phyloP scores from a whole-genome alignment of 2,888 invertebrate genomes.

The Caenorhabditis imperialis region DNA sequence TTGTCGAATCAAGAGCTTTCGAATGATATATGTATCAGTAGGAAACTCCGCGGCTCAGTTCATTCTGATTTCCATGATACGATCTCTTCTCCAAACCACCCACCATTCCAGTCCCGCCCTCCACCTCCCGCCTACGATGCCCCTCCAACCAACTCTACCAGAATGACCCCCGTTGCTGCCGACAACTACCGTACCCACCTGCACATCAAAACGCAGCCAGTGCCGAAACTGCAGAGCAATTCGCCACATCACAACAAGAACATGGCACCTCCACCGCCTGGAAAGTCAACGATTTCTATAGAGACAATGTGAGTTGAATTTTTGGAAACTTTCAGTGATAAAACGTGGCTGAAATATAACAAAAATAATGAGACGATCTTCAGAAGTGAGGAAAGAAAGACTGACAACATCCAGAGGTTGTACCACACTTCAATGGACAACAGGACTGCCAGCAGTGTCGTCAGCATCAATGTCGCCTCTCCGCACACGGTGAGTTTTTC shows the following conservation, averaged over 20 bases:
- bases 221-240: slow-evolving; percentile 7
- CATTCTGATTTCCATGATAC: too few species aligned
- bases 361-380: slow-evolving; percentile 2
- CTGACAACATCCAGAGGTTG: slow-evolving; percentile 36
- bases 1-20: too few species aligned
- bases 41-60: too few species aligned
- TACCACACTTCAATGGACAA: slow-evolving; percentile 54
- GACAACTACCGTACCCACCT: slow-evolving; percentile 53
- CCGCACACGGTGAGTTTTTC: slow-evolving; percentile 44
- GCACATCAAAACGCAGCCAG: slow-evolving; percentile 45
- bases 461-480: slow-evolving; percentile 51
- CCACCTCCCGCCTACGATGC: slow-evolving; percentile 57
- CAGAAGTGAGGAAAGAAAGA: slow-evolving; percentile 44
- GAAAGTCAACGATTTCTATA: slow-evolving; percentile 44
- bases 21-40: too few species aligned
- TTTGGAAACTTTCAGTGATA: too few species aligned
- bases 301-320: slow-evolving; percentile 42
- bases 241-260: slow-evolving; percentile 33
- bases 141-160: slow-evolving; percentile 22
- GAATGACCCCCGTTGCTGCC: slow-evolving; percentile 44
- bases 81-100: too few species aligned
- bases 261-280: slow-evolving; percentile 51
- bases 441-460: slow-evolving; percentile 44
- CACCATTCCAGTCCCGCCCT: slow-evolving; percentile 48
- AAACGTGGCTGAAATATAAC: too few species aligned